These are phyloP conservation scores for Oxycera nigricornis DNA, from an alignment of 2,888 invertebrate species.

Conservation along the genomic window DNA sequence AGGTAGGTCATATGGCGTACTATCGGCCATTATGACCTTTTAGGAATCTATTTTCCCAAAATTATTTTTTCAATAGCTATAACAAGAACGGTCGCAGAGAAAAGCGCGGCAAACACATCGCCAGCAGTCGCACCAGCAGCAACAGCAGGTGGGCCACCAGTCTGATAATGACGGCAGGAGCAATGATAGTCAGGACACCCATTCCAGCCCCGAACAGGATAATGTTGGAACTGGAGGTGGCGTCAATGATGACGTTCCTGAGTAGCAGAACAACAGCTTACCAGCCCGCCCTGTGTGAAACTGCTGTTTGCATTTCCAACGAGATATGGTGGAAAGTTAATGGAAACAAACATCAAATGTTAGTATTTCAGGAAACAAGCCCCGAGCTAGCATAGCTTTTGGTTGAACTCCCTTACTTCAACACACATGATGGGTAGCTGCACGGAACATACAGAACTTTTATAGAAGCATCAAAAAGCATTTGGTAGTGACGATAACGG, in stretches of 20 bases:
- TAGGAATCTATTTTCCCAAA: slow-evolving; percentile 18
- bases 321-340: slow-evolving; percentile 2
- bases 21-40: slow-evolving; percentile 26
- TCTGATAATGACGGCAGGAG: background rate
- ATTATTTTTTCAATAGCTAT: slow-evolving; percentile 3
- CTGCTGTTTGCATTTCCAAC: background rate
- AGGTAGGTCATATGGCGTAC: background rate
- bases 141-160: background rate
- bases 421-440: background rate
- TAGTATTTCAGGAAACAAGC: background rate
- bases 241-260: background rate
- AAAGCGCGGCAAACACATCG: background rate
- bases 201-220: background rate
- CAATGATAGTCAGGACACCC: background rate
- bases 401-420: background rate
- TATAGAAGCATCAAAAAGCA: background rate
- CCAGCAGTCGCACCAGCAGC: background rate
- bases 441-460: background rate
- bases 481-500: background rate
- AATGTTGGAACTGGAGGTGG: background rate
- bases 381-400: background rate
- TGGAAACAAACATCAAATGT: slow-evolving; percentile 6
- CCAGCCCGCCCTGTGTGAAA: background rate
- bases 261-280: background rate
- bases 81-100: background rate